phyloP scores from a whole-genome alignment of 2,888 invertebrate species.

The Drosophila helvetica region DNA sequence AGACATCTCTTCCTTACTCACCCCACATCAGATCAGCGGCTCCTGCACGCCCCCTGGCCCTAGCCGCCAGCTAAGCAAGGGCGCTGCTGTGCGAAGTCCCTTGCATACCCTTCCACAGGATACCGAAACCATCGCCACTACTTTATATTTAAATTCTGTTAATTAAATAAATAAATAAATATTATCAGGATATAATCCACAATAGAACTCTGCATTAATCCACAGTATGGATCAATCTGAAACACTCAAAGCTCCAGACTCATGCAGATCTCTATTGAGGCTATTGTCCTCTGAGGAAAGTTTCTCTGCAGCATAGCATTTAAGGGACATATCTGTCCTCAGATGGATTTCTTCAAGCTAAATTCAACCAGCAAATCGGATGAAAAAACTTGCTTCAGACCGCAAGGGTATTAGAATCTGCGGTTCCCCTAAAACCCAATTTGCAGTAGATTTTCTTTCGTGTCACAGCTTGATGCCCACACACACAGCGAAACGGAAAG shows the following conservation, averaged over 20 bases:
- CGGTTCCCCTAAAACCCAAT: background rate
- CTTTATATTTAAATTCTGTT: too few relatives aligned
- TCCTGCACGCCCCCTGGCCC: background rate
- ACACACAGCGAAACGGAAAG: background rate
- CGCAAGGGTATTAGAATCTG: background rate
- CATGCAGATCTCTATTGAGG: too few relatives aligned
- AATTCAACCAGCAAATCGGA: background rate
- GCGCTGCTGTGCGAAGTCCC: background rate
- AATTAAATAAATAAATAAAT: too few relatives aligned
- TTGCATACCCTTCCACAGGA: background rate
- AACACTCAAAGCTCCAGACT: too few relatives aligned
- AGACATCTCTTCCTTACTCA: conserved; percentile 14
- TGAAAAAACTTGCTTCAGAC: background rate
- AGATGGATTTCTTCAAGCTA: too few relatives aligned
- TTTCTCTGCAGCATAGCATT: too few relatives aligned
- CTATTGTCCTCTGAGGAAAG: too few relatives aligned
- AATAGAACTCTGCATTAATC: too few relatives aligned
- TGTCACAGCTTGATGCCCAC: conserved; percentile 5
- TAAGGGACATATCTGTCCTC: too few relatives aligned
- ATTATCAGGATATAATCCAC: too few relatives aligned
- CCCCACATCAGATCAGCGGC: conserved; percentile 2
- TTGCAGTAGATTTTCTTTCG: background rate
- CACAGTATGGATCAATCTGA: too few relatives aligned
- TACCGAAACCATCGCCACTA: too few relatives aligned
- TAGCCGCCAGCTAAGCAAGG: background rate